Conservation (phyloP, 1,140 invertebrate species). For the Venturia canescens region DNA sequence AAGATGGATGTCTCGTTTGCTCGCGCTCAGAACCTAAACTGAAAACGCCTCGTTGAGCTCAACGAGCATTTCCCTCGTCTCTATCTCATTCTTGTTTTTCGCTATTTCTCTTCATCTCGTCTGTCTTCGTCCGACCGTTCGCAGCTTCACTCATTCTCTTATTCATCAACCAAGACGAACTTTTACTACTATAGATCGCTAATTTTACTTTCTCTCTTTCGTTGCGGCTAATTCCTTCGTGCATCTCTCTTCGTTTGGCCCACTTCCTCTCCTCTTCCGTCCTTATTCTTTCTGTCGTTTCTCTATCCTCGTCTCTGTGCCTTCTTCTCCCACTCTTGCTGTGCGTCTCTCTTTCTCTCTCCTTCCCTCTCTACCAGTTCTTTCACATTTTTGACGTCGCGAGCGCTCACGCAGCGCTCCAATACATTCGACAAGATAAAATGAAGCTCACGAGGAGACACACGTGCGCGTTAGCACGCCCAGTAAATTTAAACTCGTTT, state of each 20-base stretch:
- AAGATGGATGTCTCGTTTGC: neutral
- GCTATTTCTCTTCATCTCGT: neutral
- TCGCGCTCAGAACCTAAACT: neutral
- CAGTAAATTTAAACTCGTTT: neutral
- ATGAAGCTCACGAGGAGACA: neutral
- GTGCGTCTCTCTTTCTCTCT: too few relatives aligned
- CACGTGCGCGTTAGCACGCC: neutral
- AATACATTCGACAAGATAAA: neutral
- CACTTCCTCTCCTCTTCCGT: too few relatives aligned
- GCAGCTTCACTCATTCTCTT: neutral
- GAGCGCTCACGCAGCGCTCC: neutral
- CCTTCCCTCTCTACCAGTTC: neutral
- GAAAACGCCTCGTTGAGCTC: constrained; percentile 1
- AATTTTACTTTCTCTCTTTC: neutral
- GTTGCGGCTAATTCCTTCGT: too few relatives aligned
- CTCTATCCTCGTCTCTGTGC: too few relatives aligned
- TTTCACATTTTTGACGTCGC: neutral
- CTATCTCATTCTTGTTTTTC: neutral
- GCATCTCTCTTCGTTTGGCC: neutral
- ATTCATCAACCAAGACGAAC: neutral
- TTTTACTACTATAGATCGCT: neutral
- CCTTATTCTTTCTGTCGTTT: too few relatives aligned
- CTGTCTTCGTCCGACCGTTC: neutral
- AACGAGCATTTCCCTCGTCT: neutral
- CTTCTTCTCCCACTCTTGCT: too few relatives aligned